Conservation (phyloP, 2,797 vertebrate species). For the Hapalemur alaotrensis region DNA sequence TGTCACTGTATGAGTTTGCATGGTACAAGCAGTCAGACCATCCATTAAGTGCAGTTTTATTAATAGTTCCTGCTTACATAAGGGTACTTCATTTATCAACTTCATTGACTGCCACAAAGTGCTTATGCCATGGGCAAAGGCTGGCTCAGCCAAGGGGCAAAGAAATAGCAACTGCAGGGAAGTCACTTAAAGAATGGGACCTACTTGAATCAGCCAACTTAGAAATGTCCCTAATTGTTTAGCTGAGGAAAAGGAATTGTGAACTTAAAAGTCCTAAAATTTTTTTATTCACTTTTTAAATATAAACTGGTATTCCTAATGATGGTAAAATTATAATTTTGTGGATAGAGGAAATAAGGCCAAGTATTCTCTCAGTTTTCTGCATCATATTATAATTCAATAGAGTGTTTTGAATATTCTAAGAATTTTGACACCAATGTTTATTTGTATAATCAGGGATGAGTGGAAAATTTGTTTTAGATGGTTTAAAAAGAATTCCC, state of each 20-base stretch:
- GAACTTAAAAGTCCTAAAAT: background rate
- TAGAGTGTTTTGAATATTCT: background rate
- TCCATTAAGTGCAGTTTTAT: constrained; percentile 75
- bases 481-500: background rate
- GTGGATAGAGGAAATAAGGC: background rate
- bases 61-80: constrained; percentile 78
- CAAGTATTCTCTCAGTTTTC: background rate
- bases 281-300: background rate
- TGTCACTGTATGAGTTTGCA: constrained; percentile 35
- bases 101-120: constrained; percentile 71
- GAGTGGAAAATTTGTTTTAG: background rate
- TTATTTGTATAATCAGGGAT: background rate
- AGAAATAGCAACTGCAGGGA: constrained; percentile 59
- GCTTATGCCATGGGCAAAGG: constrained; percentile 74
- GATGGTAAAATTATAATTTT: background rate
- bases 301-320: background rate
- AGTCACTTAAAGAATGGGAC: constrained; percentile 50
- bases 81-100: constrained; percentile 79
- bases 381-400: background rate
- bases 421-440: background rate
- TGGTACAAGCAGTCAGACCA: constrained; percentile 55
- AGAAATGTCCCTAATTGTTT: constrained; percentile 46
- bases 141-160: constrained; percentile 73
- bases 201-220: constrained; percentile 63
- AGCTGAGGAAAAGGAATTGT: background rate